These are phyloP conservation scores for Drosophila mayaguana DNA, from an alignment of 2,888 invertebrate genomes.

Conservation along the genomic window DNA sequence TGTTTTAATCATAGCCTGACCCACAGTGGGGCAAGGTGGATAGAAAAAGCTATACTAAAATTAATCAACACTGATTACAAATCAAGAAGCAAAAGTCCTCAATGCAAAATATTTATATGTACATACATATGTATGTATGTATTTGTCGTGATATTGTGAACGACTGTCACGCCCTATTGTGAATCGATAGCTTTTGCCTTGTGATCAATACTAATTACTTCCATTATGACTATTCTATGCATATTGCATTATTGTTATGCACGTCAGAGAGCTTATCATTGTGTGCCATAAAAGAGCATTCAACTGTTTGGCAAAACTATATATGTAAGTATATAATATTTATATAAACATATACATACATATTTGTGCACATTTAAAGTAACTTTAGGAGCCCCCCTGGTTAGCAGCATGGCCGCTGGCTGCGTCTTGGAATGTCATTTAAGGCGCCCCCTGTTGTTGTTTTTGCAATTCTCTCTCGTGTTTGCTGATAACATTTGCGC, in stretches of 20 bases:
- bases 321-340: not conserved
- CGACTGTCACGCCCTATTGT: conserved; percentile 40
- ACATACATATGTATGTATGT: not conserved
- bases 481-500: conserved; percentile 76
- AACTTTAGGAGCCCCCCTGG: conserved; percentile 31
- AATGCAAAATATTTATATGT: conserved; percentile 4
- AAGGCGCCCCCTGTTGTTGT: conserved; percentile 48
- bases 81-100: not conserved
- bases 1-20: conserved; percentile 62
- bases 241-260: conserved; percentile 65
- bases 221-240: conserved; percentile 60
- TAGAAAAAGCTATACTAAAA: conserved; percentile 15
- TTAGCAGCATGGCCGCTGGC: conserved; percentile 32
- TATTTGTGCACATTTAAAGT: conserved; percentile 3
- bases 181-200: conserved; percentile 28
- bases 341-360: not conserved
- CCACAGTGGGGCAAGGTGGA: conserved; percentile 39
- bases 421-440: conserved; percentile 59
- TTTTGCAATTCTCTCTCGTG: conserved; percentile 42
- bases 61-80: conserved; percentile 11
- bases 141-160: conserved; percentile 1
- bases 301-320: conserved; percentile 54
- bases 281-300: conserved; percentile 61
- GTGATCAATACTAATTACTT: conserved; percentile 72
- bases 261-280: conserved; percentile 51